phyloP scores from a whole-genome alignment of 2,888 invertebrate species.

The Junonia oenone region DNA sequence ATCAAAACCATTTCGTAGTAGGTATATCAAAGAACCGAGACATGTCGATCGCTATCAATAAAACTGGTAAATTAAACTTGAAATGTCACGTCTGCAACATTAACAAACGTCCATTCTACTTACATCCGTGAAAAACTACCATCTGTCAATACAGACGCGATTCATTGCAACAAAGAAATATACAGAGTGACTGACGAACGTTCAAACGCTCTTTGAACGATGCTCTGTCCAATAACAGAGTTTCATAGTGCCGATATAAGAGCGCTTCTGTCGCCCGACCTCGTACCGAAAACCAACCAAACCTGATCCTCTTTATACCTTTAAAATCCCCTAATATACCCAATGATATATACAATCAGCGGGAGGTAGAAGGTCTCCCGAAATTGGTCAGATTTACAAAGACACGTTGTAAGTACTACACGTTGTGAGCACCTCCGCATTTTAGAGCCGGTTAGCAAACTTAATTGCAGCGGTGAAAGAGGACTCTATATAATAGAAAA shows the following conservation, averaged over 20 bases:
- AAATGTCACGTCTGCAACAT: constrained; percentile 11
- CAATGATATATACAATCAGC: constrained; percentile 33
- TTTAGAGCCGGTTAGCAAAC: constrained; percentile 59
- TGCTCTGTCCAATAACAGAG: constrained; percentile 71
- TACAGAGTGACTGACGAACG: constrained; percentile 58
- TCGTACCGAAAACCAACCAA: constrained; percentile 52
- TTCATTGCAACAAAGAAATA: constrained; percentile 71
- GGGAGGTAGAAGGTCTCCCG: constrained; percentile 48
- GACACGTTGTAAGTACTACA: constrained; percentile 65
- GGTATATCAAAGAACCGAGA: not conserved
- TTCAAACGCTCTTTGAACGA: constrained; percentile 47
- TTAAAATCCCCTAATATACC: constrained; percentile 37
- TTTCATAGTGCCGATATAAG: constrained; percentile 69
- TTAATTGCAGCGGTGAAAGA: constrained; percentile 42
- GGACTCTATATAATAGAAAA: constrained; percentile 40
- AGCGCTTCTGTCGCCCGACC: constrained; percentile 68
- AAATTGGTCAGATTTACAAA: constrained; percentile 63
- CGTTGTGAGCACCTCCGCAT: constrained; percentile 58
- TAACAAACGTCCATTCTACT: constrained; percentile 16
- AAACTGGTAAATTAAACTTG: not conserved
- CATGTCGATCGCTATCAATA: not conserved
- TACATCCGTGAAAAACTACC: constrained; percentile 39
- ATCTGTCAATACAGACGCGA: constrained; percentile 64
- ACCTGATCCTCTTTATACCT: constrained; percentile 31
- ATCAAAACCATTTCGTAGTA: not conserved